Evolutionary conservation across 2,797 vertebrate genomes (phyloP), one percentile per base, ranked within the genome.

Genomic region (Hafferia zeledoni): DNA sequence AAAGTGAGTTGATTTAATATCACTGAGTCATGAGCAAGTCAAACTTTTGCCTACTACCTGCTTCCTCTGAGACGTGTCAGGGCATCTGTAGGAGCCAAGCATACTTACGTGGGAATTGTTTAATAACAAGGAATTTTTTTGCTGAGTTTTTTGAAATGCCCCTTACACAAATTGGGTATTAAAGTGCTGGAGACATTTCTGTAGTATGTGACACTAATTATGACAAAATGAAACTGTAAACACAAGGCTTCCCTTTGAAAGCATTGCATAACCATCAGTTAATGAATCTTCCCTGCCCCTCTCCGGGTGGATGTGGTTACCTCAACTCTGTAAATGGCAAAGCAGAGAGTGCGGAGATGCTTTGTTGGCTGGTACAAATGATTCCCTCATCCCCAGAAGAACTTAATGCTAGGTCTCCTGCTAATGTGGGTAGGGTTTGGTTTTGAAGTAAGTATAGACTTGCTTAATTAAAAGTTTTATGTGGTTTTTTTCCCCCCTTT

Each of bases 91-190:
- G 80, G 31, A 46, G 46, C 85, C 3, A 5, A 43, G 27, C 17
- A 10, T 55, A 57, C 60, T 74, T 63, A 64, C 0, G 8, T 87
- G 69, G 71, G 71, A 77, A 71, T 75, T 93, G 82, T 76, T 91
- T 92, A 89, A 94, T 83, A 89, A 47, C 56, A 53, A 14, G 41
- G 71, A 67, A 18, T 59, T 70, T 84, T 94, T 94, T 78, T 85
- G 61, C 91, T 93, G 93, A 95, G 82, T 81, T 92, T 76, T 63
- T 39, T 90, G 68, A 94, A 96, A 83, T 81, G 50, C 37, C 68
- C 75, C 43, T 89, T 44, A 37, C 63, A 83, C 44, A 71, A 81
- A 56, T 17, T 50, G 50, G 2, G 13, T 71, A 44, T 92, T 89
- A 83, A 91, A 89, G 49, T 91, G 46, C 57, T 74, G 75, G 68